Evolutionary conservation across 2,888 invertebrate genomes (phyloP), one percentile per base, ranked within the genome.

Genomic region (Temnothorax rugatulus): DNA sequence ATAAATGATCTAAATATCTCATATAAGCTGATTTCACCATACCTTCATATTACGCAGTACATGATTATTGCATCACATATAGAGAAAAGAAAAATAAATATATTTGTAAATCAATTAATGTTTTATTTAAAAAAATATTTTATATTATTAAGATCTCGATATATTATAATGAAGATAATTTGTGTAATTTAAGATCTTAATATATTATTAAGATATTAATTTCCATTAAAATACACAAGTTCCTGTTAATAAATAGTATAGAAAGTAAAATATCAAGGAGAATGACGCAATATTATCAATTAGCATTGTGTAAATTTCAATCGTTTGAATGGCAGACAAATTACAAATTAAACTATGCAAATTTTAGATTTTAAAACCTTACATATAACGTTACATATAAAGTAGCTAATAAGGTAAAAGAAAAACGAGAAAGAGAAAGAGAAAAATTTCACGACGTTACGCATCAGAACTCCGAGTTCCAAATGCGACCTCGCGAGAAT

Each of bases 401-500:
- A 59, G 21, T 38, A 50, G 4, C 11, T 83, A 83, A 85, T 81
- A 88, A 50, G 50, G 18, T 61, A 61, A 54, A 57, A 41, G 29
- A 18, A 74, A 63, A 75, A 63, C 1, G 29, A 59, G 25, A 63
- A 41, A 38, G 34, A 59, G n/a, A 61, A 64, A 47, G 25, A 47
- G 18, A 18, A 74, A 64, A 66, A 64, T 76, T 66, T 54, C 50
- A 34, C 34, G 57, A 44, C 13, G 29, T 61, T 79, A 79, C 11
- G 61, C 41, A 52, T 52, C 54, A 81, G 61, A 71, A 84, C 79
- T 79, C 76, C 76, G 79, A 73, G 61, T 85, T 84, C 34, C 73
- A 82, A 84, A 66, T 75, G 83, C 59, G 69, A 76, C 69, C 74
- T 47, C 47, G 66, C 59, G 59, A 69, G 79, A 76, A 47, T 79